Evolutionary conservation across 2,113 vertebrate species (phyloP).

Genomic region (Notothenia rossii): DNA sequence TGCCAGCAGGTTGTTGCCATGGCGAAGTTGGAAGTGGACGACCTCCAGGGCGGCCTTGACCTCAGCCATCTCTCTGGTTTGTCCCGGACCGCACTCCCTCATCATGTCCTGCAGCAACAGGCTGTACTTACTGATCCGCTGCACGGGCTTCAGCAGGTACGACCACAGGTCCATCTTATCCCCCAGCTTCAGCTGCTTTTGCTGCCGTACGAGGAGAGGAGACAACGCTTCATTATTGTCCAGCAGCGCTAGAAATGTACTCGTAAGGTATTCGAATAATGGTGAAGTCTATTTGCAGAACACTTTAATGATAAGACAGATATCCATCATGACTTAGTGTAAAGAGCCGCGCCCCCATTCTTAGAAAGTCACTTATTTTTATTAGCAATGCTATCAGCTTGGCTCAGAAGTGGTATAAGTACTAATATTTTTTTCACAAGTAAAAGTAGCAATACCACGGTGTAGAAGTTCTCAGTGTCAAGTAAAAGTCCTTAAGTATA

Average conservation of each 20-base stretch:
- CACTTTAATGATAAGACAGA: background rate
- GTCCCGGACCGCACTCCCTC: conserved; percentile 70
- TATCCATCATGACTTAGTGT: background rate
- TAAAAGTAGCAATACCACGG: too few species aligned
- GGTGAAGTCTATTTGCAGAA: background rate
- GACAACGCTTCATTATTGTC: background rate
- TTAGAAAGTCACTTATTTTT: background rate
- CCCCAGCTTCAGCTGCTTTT: conserved; percentile 80
- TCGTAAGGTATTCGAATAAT: too few species aligned
- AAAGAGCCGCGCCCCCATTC: background rate
- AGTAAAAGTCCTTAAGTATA: too few species aligned
- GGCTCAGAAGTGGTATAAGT: background rate
- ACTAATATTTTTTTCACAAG: too few species aligned
- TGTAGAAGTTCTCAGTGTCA: too few species aligned
- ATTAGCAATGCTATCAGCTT: background rate
- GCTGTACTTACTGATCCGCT: conserved; percentile 87
- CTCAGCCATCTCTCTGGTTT: conserved; percentile 72
- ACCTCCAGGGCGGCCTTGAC: conserved; percentile 81
- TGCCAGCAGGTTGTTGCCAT: conserved; percentile 85
- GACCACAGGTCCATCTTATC: conserved; percentile 86
- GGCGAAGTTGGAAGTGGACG: conserved; percentile 83
- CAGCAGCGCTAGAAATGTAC: background rate
- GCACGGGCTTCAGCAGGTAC: conserved; percentile 84
- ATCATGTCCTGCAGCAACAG: conserved; percentile 84
- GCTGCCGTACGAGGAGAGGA: conserved; percentile 53